phyloP scores from a whole-genome alignment of 2,113 vertebrate genomes.

The Budorcas taxicolor region DNA sequence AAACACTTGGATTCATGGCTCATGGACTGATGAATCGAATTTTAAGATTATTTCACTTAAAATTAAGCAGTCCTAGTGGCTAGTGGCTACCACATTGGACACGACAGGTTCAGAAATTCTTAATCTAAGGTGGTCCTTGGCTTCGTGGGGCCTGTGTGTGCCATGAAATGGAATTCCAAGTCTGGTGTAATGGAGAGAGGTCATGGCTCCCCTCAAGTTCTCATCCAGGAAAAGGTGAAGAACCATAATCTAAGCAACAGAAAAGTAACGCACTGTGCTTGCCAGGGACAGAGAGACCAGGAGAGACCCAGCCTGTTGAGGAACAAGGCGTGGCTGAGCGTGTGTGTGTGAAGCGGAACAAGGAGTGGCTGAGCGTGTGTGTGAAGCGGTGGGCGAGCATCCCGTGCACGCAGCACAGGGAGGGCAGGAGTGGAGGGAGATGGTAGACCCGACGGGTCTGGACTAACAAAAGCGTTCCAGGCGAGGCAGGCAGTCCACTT shows the following conservation, averaged over 20 bases:
- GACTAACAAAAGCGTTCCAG: neutral
- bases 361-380: neutral
- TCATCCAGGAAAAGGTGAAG: neutral
- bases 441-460: neutral
- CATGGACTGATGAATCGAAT: neutral
- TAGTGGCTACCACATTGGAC: neutral
- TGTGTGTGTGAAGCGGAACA: neutral
- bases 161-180: neutral
- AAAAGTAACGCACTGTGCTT: neutral
- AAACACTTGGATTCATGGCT: neutral
- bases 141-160: neutral
- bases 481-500: neutral
- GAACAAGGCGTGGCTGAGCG: neutral
- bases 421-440: neutral
- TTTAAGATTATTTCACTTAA: neutral
- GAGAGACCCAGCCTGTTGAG: neutral
- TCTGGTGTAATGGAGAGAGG: neutral
- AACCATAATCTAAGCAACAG: neutral
- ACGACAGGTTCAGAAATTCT: neutral
- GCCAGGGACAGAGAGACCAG: neutral
- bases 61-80: neutral
- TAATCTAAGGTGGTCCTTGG: neutral
- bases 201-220: neutral
- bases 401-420: neutral
- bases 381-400: neutral